phyloP scores from a whole-genome alignment of 2,113 vertebrate species.

The Emydocephalus ijimae region DNA sequence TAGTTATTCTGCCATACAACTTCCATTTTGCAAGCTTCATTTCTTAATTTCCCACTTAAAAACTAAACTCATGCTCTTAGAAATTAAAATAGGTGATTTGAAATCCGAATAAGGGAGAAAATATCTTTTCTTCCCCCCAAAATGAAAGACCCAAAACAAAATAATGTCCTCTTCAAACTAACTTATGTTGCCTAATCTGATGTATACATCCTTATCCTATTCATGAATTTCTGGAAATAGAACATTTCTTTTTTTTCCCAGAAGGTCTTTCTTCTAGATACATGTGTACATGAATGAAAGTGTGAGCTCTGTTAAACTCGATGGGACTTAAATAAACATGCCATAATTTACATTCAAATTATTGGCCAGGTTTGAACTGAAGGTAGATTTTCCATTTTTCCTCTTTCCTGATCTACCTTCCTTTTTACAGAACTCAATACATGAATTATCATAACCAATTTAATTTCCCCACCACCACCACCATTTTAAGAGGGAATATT shows the following conservation, averaged over 20 bases:
- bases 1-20: not conserved
- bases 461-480: fast-evolving
- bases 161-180: not conserved
- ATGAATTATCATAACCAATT: not conserved
- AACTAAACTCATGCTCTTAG: not conserved
- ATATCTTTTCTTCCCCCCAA: not conserved
- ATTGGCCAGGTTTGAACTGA: not conserved
- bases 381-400: not conserved
- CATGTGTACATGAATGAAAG: not conserved
- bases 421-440: not conserved
- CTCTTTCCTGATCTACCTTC: not conserved
- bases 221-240: not conserved
- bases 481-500: not conserved
- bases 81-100: not conserved
- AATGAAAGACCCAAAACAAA: not conserved
- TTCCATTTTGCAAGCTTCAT: not conserved
- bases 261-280: not conserved
- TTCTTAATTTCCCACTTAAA: not conserved
- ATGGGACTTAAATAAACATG: not conserved
- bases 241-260: not conserved
- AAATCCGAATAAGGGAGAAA: not conserved
- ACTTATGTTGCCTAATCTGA: not conserved
- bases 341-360: not conserved
- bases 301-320: not conserved
- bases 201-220: not conserved